A percentile compares a stretch with the other conserved stretches of the same genome.
Evolutionary conservation across 2,797 vertebrate genomes (phyloP).

Genomic region (Crocodylus rhombifer): DNA sequence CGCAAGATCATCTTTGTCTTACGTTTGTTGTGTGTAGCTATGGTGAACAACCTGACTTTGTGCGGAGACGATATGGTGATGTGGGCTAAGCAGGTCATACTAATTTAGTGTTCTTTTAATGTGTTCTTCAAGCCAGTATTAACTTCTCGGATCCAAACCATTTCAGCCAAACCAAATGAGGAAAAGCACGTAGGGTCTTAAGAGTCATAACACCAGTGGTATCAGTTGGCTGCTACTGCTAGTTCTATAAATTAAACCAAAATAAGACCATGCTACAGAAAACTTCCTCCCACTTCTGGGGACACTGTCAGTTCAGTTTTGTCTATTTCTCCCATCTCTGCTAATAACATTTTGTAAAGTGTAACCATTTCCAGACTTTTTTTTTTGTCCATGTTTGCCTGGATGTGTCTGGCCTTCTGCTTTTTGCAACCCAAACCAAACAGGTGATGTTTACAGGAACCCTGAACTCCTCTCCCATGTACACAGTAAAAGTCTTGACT

Average conservation of each 20-base stretch:
- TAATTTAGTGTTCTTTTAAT: neutral
- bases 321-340: neutral
- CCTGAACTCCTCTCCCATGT: neutral
- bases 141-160: neutral
- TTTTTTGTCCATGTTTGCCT: neutral
- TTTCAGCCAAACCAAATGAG: neutral
- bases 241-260: neutral
- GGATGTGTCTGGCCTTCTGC: neutral
- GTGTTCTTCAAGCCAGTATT: neutral
- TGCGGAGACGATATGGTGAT: neutral
- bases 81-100: neutral
- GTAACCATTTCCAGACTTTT: neutral
- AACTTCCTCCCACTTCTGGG: neutral
- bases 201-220: too few relatives aligned
- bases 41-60: neutral
- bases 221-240: neutral
- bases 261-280: too few relatives aligned
- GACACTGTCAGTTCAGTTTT: neutral
- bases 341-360: neutral
- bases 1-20: neutral
- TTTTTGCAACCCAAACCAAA: neutral
- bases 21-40: neutral
- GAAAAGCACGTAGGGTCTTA: neutral
- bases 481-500: neutral
- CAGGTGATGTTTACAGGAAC: neutral